Evolutionary conservation across 2,797 vertebrate genomes (phyloP), one percentile per base, ranked within the genome.

Genomic region (Typhlichthys eigenmanni): DNA sequence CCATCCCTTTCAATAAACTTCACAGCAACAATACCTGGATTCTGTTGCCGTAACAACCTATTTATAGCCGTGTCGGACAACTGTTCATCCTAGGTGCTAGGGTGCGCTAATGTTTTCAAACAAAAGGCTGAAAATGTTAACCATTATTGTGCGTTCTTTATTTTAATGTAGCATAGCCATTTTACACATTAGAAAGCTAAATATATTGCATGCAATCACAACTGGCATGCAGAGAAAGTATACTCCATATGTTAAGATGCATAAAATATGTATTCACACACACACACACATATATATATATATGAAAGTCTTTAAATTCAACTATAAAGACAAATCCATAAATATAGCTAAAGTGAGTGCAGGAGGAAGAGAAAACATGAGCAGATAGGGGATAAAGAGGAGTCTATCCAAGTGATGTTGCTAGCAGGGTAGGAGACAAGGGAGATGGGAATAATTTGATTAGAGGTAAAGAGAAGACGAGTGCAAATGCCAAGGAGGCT

Each of bases 31-130:
- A 83, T 83, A 88, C 70, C 80, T 73, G 82, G 47, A 69, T 85
- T 80, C 87, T 77, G 90, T 92, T 92, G 88, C 90, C 86, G 68
- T 90, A 89, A 89, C 91, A 91, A 93, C 90, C 88, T 89, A 88
- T 89, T 91, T 85, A 88, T 87, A 90, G 88, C 69, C 79, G 69
- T 13, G 69, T 52, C 17, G 66, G 83, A 86, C 74, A 64, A 64
- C 75, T 80, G 83, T 75, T 71, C 63, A 73, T 79, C 83, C 77
- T 80, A 67, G 72, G 64, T 49, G 55, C 72, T 58, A 69, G 70
- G 1, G 13, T 13, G 62, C 63, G 62, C 59, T 32, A 68, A 80
- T 71, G 47, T 73, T 38, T 7, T 38, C 1, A 38, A 38, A 38
- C 34, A 5, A 49, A 5, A 49, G 5, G 10, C 13, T 12, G 1